Conservation (phyloP, 2,888 invertebrate genomes). For the Erebia palarica region DNA sequence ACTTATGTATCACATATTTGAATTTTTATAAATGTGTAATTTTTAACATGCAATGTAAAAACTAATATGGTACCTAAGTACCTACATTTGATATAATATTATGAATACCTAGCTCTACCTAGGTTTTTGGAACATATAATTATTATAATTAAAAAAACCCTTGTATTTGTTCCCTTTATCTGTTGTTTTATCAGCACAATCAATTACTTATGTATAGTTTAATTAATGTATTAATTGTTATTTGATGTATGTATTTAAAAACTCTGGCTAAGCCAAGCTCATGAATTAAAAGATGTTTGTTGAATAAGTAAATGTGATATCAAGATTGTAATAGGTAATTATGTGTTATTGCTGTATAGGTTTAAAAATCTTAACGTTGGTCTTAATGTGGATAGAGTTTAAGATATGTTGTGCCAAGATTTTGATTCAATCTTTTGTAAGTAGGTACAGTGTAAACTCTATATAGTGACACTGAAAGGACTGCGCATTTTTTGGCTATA, state of each 20-base stretch:
- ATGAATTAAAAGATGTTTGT: constrained; percentile 47
- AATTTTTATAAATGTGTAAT: constrained; percentile 15
- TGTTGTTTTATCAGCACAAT: not conserved
- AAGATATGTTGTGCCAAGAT: constrained; percentile 40
- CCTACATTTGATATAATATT: constrained; percentile 2
- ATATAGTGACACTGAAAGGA: too few relatives aligned
- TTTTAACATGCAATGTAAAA: constrained; percentile 4
- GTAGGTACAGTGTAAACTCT: not conserved
- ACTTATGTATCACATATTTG: not conserved
- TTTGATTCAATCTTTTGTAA: constrained; percentile 36
- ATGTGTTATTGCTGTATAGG: constrained; percentile 24
- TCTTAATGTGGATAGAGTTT: constrained; percentile 33
- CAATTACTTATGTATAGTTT: not conserved
- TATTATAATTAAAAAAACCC: not conserved
- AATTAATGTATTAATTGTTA: constrained; percentile 1
- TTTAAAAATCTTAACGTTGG: constrained; percentile 27
- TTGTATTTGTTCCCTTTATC: not conserved
- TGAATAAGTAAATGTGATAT: constrained; percentile 65
- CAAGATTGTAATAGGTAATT: constrained; percentile 41
- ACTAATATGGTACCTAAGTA: not conserved
- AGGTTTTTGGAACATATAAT: not conserved
- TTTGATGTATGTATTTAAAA: constrained; percentile 20
- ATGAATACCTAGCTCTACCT: constrained; percentile 2
- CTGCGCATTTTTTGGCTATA: too few relatives aligned
- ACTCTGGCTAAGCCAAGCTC: constrained; percentile 49